Conservation (phyloP, 1,140 invertebrate species). For the Aphis craccivora region DNA sequence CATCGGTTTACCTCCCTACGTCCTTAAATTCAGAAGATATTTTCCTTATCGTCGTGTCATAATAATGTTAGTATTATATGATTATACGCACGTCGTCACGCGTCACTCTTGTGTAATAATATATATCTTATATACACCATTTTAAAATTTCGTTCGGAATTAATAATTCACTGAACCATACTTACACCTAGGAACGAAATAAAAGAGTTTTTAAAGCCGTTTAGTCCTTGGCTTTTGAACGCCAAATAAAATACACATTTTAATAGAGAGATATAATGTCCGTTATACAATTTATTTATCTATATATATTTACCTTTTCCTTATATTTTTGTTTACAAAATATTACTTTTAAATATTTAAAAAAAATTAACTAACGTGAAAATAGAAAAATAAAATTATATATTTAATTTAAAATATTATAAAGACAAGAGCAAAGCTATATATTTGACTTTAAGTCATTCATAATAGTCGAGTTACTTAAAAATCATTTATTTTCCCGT, state of each 20-base stretch:
- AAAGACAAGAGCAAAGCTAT: not conserved
- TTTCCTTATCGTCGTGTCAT: not conserved
- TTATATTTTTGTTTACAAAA: not conserved
- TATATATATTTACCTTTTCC: not conserved
- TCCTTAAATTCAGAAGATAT: not conserved
- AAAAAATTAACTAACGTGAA: not conserved
- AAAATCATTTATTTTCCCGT: not conserved
- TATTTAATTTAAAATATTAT: not conserved
- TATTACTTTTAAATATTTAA: not conserved
- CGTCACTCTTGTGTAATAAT: not conserved
- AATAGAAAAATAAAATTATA: conserved; percentile 7
- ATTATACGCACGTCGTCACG: not conserved
- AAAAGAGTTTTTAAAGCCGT: not conserved
- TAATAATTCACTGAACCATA: not conserved
- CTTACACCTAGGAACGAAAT: not conserved
- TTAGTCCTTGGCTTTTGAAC: not conserved
- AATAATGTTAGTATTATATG: not conserved
- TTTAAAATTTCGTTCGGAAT: not conserved
- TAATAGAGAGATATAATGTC: not conserved
- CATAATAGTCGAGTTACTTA: not conserved
- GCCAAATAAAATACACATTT: not conserved
- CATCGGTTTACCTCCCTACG: not conserved
- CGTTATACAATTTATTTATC: not conserved
- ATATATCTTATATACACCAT: not conserved
- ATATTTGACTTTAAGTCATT: not conserved